Base-by-base conservation (phyloP, 23 tunicate genomes). In the Halocynthia aurantium region DNA sequence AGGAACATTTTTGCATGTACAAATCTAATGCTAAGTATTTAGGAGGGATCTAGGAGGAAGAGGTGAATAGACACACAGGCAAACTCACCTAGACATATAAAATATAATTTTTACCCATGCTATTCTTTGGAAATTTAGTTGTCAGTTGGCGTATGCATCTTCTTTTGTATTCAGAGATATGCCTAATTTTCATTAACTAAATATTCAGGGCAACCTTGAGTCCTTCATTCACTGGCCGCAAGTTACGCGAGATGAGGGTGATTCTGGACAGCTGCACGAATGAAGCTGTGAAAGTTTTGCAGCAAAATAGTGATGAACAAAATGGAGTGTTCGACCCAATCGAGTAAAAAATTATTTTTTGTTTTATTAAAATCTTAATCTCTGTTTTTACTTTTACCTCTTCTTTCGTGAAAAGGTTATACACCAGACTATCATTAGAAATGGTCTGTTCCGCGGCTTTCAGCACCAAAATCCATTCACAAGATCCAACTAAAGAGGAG, bases 381-480 rank as follows among this genome's bases (percentile, higher is more conserved):
- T 31, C 44, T 31, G 44, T 31, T 31, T 31, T 31, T 31, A 31
- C 44, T 31, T 31, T 31, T 31, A 31, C 44, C 44, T 31, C 4
- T 31, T 31, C 44, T 31, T 31, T 31, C 44, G 44, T 31, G 44
- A 31, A 31, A 10, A 73, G 51, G 51, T 8, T 9, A 7, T 13
- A 17, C 4, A 17, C 13, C 0, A 51, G 61, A 6, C 72, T 81
- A 9, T 70, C 93, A 52, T 40, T 87, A 5, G 93, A 87, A 70
- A 78, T 87, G 11, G 77, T 81, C n/a, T 81, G 83, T 20, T 82
- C 93, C 7, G 81, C 93, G 55, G 93, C 93, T 51, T 87, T 87
- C 51, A 87, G 93, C 62, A 58, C 82, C 8, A 81, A 87, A 31
- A 67, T 81, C 7, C 81, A 81, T 76, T 61, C 65, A 53, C 84